Percentiles rank a stretch among this genome's conserved stretches.
phyloP scores from a whole-genome alignment of 2,888 invertebrate genomes.

The Melinaea marsaeus region DNA sequence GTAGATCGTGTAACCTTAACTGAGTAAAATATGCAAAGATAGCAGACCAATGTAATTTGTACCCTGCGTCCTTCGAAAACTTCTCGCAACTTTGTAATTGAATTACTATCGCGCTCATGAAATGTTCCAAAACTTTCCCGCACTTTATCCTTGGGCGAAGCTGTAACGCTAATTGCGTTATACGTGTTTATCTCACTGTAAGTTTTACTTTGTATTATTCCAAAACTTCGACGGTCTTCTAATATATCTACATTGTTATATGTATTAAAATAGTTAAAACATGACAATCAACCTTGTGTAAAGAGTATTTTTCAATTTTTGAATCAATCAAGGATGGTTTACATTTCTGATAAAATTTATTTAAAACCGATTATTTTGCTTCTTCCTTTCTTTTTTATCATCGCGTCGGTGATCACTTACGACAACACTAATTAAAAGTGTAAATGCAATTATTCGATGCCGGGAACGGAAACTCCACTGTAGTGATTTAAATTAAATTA shows the following conservation, averaged over 20 bases:
- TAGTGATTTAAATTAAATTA: background rate
- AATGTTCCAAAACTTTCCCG: constrained; percentile 23
- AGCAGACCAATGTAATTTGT: constrained; percentile 27
- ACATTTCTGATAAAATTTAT: background rate
- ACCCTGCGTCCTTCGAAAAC: constrained; percentile 19
- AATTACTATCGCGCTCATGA: constrained; percentile 28
- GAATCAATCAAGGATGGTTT: background rate
- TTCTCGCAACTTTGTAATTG: constrained; percentile 26
- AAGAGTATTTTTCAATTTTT: too few relatives aligned
- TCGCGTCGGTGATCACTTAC: constrained; percentile 2
- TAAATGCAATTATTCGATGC: constrained; percentile 16
- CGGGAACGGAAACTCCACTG: constrained; percentile 9
- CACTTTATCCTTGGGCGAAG: constrained; percentile 17
- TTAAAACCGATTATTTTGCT: background rate
- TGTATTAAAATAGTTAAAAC: background rate
- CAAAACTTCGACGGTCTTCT: background rate
- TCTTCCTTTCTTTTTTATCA: background rate
- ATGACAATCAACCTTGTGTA: too few relatives aligned
- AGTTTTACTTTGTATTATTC: background rate
- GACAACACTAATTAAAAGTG: constrained; percentile 18
- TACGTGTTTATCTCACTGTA: constrained; percentile 6
- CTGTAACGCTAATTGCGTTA: constrained; percentile 20
- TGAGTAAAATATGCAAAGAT: constrained; percentile 13
- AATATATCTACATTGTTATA: background rate
- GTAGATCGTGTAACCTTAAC: too few relatives aligned